Evolutionary conservation across 2,888 invertebrate species (phyloP), one percentile per base, ranked within the genome.

Genomic region (Mythimna albipuncta): DNA sequence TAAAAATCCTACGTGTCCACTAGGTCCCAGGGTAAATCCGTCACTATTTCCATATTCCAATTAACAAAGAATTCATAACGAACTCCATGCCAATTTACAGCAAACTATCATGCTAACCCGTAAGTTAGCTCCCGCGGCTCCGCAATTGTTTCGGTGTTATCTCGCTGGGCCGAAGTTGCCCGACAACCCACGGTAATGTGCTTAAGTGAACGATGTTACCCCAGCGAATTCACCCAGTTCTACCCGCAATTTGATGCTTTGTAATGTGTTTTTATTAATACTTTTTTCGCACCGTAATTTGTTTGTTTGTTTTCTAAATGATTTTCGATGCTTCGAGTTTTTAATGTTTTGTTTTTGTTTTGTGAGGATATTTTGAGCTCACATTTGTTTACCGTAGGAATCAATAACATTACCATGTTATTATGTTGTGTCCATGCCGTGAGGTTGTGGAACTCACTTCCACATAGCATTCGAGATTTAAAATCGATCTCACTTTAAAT

Each of bases 201-300:
- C 92, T 92, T 95, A 95, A 96, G 94, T 96, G 96, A 96, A 92
- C 92, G 96, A 96, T 96, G 95, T 93, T 91, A 88, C 95, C 95
- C 95, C 84, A 83, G 96, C 83, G 96, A 89, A 93, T 95, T 94
- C 91, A 90, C 89, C 89, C 90, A 91, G 91, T 91, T 93, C 87
- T 89, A 89, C 88, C 88, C 88, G 88, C 89, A 91, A 91, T 92
- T 92, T 91, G 89, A 92, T 93, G 90, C 88, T 91, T 84, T 87
- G 87, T 87, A 85, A 85, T 83, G 87, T 87, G 88, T 86, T 88
- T 83, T 87, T 79, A 80, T 85, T 85, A 84, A 89, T 90, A 85
- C 88, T 86, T 89, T 88, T 88, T 86, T 83, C 77, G 73, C 70
- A 74, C 64, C 32, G 59, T 77, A 57, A 76, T 79, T 82, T 72